Base-by-base conservation (phyloP, 1,140 invertebrate species). In the Lepidostoma basale region DNA sequence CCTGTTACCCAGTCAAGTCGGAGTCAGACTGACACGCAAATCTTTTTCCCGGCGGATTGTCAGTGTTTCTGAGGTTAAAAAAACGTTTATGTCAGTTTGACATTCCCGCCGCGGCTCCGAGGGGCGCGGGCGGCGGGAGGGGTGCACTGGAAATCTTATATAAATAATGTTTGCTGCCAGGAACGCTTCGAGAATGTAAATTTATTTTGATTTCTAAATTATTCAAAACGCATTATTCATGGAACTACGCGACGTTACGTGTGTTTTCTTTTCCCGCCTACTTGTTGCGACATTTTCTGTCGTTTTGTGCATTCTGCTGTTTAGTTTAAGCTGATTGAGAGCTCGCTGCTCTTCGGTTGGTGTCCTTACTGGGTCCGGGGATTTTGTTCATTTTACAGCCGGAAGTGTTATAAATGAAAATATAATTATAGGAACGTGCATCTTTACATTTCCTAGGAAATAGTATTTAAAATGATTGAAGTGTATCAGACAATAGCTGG, bases 31-130 rank as follows among this genome's bases (percentile, higher is more conserved):
- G 62, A 49, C 62, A 49, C 25, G 25, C 28, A 36, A 63, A 63
- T 62, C 23, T 25, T 16, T 62, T 20, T 63, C 44, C 42, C 60
- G 28, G 8, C 14, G 60, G 60, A 63, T 25, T 30, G 42, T 49
- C 45, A 33, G 45, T 18, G 36, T 62, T 30, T 30, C 45, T 16
- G 5, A 30, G 45, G 10, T 39, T 54, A 54, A 65, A 65, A 65
- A 62, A 65, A 16, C 62, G 62, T 42, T 65, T 54, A 56, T 65
- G 47, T 56, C 62, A 65, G 25, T 54, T 65, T 65, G 62, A 52
- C 62, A 65, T 65, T 65, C 62, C 23, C 14, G 33, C 25, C 52
- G 14, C 22, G 28, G 28, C 23, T 22, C 23, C 5, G 40, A 6
- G 40, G 22, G 49, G 49, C 0, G 9, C 22, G 25, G 25, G 14